Evolutionary conservation across 2,888 invertebrate genomes (phyloP).

Genomic region (Cheilosia grossa): DNA sequence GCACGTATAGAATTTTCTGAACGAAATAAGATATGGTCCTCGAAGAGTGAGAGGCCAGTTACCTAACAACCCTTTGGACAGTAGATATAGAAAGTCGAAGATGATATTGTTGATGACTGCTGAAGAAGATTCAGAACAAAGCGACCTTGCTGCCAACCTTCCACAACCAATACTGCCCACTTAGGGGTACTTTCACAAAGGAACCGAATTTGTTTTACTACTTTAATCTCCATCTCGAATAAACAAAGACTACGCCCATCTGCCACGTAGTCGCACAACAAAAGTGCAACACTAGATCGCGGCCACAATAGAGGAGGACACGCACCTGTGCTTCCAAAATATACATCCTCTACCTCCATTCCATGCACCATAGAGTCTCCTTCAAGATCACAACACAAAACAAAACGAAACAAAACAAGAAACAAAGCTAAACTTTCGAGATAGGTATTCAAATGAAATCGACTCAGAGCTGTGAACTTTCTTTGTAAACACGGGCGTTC

Average conservation of each 20-base stretch:
- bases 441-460: conserved; percentile 42
- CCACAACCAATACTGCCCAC: too few species aligned
- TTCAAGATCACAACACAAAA: conserved; percentile 1
- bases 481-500: conserved; percentile 63
- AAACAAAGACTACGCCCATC: conserved; percentile 28
- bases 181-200: background rate
- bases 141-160: too few species aligned
- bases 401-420: conserved; percentile 3
- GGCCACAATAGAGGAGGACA: conserved; percentile 39
- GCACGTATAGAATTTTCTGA: too few species aligned
- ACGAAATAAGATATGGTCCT: too few species aligned
- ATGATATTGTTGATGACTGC: too few species aligned
- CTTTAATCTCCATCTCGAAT: conserved; percentile 9
- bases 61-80: too few species aligned
- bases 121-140: too few species aligned
- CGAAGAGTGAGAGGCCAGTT: too few species aligned
- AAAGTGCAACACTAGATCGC: conserved; percentile 49
- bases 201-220: conserved; percentile 14
- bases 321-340: conserved; percentile 31
- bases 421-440: background rate
- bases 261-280: background rate
- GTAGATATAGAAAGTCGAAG: too few species aligned
- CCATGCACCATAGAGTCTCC: conserved; percentile 43
- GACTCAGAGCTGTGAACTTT: conserved; percentile 55
- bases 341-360: conserved; percentile 15